Evolutionary conservation across 2,888 invertebrate species (phyloP), one percentile per base, ranked within the genome.

Genomic region (Oscheius sp.): DNA sequence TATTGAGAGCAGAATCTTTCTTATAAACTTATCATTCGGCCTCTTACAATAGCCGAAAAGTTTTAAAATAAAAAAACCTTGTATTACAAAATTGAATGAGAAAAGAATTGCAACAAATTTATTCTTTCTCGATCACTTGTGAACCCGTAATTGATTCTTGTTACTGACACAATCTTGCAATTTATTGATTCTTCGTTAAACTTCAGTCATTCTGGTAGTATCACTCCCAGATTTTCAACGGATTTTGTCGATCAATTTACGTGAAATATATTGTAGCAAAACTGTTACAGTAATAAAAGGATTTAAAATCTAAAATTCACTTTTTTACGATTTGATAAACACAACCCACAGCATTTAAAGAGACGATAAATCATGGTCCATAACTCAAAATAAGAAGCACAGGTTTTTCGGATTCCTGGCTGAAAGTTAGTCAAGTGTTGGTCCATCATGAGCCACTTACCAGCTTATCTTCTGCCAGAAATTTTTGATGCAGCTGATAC

Each of bases 221-320:
- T 61, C 61, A 31, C 53, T 61, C n/a, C 58, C 50, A 3, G 58
- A 46, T 31, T 72, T 66, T 4, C 74, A 17, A 4, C 61, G 42
- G 17, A 73, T 42, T 42, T 71, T 72, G 52, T 72, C 71, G 29
- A 76, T 29, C 65, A 72, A 65, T 52, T 55, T 57, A 58, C 81
- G 72, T 6, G 84, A 73, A 6, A 84, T 15, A 63, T 85, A 85
- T 69, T 86, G 85, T 20, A 85, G 85, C 5, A 85, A 76, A 10
- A 85, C 80, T n/a, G 85, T 84, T 25, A 85, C 81, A 4, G 85
- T 86, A 10, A 85, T 74, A 15, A 85, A 63, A 1, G 85, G 85
- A 63, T 86, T 85, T n/a, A 85, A 64, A 39, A 85, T 83, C 85
- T 86, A 57, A 57, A 82, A 73, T 37, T 12, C 10, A 15, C 5